These are phyloP conservation scores for Pterois miles DNA, from an alignment of 2,797 vertebrate species.

Conservation along the genomic window DNA sequence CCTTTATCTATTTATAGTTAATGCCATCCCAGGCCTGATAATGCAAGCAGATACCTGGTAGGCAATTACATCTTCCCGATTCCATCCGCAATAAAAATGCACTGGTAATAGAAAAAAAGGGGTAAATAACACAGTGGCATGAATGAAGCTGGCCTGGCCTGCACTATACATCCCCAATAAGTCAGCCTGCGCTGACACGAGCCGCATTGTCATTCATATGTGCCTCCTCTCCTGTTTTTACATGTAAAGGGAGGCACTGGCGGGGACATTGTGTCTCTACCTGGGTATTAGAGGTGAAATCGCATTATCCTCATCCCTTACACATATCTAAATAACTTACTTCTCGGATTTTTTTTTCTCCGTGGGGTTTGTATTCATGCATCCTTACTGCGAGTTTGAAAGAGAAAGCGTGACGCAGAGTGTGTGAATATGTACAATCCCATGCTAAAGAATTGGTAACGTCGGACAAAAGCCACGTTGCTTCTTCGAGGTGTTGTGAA, in stretches of 20 bases:
- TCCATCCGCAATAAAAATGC: slow-evolving; percentile 75
- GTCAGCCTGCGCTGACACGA: slow-evolving; percentile 65
- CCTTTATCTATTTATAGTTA: slow-evolving; percentile 84
- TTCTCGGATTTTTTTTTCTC: slow-evolving; percentile 54
- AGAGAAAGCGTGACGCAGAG: slow-evolving; percentile 25
- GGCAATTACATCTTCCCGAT: slow-evolving; percentile 81
- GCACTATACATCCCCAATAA: slow-evolving; percentile 73
- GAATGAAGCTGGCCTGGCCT: slow-evolving; percentile 62
- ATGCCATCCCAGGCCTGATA: slow-evolving; percentile 78
- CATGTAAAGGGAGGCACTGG: slow-evolving; percentile 63
- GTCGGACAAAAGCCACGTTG: slow-evolving; percentile 39
- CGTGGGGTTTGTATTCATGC: slow-evolving; percentile 28
- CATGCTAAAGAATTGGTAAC: slow-evolving; percentile 48
- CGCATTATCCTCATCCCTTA: slow-evolving; percentile 60
- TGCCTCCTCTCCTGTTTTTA: slow-evolving; percentile 61
- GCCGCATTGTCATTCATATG: slow-evolving; percentile 79
- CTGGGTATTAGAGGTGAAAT: slow-evolving; percentile 72
- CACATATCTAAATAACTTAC: slow-evolving; percentile 67
- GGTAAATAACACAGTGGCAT: slow-evolving; percentile 72
- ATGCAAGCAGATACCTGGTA: slow-evolving; percentile 80
- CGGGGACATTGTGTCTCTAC: slow-evolving; percentile 70
- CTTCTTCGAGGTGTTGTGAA: slow-evolving; percentile 45
- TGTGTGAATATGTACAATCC: slow-evolving; percentile 40
- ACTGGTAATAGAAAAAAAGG: slow-evolving; percentile 72
- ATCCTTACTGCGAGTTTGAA: slow-evolving; percentile 17